These are phyloP conservation scores for Tinea pellionella DNA, from an alignment of 2,888 invertebrate species.

Conservation along the genomic window DNA sequence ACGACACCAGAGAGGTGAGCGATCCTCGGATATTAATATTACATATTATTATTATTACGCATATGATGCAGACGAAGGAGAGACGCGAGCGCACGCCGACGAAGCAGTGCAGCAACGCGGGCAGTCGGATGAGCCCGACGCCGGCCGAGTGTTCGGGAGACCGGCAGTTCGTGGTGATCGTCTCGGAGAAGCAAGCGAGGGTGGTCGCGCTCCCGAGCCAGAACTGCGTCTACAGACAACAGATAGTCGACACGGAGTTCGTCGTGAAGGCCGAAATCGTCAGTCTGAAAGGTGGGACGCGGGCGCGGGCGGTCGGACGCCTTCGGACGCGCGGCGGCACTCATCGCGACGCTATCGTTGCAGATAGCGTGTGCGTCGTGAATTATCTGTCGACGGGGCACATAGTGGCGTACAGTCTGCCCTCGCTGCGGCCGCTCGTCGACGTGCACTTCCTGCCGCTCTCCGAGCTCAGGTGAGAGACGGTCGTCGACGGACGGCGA, in stretches of 20 bases:
- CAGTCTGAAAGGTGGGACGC: constrained; percentile 84
- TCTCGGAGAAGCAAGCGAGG: constrained; percentile 94
- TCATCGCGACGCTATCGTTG: constrained; percentile 19
- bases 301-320: not conserved
- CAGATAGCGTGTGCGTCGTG: constrained; percentile 94
- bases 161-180: constrained; percentile 92
- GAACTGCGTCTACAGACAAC: constrained; percentile 92
- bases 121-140: constrained; percentile 84
- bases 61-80: constrained; percentile 34
- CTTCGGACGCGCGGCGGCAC: not conserved
- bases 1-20: constrained; percentile 77
- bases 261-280: constrained; percentile 95
- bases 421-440: constrained; percentile 91
- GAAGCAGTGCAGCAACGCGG: constrained; percentile 64
- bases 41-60: not conserved
- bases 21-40: no score
- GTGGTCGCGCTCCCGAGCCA: constrained; percentile 95
- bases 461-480: constrained; percentile 91
- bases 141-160: constrained; percentile 70
- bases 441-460: constrained; percentile 95
- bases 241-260: constrained; percentile 92
- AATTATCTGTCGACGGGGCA: constrained; percentile 96
- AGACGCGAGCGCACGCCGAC: constrained; percentile 72
- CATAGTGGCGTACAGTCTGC: constrained; percentile 93
- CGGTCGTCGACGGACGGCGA: no score